Percentiles rank a stretch among this genome's conserved stretches.
Evolutionary conservation across 2,888 invertebrate species (phyloP).

Genomic region (Melinopterus prodromus): DNA sequence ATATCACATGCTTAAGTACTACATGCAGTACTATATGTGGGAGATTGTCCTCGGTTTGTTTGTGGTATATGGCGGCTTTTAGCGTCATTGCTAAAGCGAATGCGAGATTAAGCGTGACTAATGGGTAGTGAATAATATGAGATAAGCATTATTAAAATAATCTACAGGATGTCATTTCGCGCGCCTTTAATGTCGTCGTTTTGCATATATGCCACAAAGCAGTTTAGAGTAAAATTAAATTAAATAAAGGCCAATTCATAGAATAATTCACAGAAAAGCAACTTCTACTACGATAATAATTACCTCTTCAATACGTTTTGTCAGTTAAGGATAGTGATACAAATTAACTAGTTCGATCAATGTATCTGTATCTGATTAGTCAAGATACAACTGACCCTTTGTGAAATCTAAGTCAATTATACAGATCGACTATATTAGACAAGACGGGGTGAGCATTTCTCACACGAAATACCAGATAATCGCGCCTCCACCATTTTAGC

Average conservation of each 20-base stretch:
- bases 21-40: too few relatives aligned
- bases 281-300: too few relatives aligned
- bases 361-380: too few relatives aligned
- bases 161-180: not conserved
- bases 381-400: not conserved
- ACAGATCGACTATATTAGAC: not conserved
- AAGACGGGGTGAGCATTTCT: not conserved
- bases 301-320: too few relatives aligned
- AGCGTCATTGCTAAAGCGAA: not conserved
- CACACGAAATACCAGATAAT: not conserved
- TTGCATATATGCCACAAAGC: not conserved
- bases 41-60: not conserved
- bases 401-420: not conserved
- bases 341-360: too few relatives aligned
- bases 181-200: not conserved
- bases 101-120: not conserved
- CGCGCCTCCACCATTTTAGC: not conserved
- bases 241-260: too few relatives aligned
- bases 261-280: too few relatives aligned
- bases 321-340: too few relatives aligned
- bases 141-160: not conserved
- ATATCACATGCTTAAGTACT: too few relatives aligned
- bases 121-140: not conserved
- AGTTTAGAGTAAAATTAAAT: not conserved
- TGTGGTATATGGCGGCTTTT: not conserved